These are phyloP conservation scores for Oenanthe melanoleuca DNA, from an alignment of 2,113 vertebrate species.

Conservation along the genomic window DNA sequence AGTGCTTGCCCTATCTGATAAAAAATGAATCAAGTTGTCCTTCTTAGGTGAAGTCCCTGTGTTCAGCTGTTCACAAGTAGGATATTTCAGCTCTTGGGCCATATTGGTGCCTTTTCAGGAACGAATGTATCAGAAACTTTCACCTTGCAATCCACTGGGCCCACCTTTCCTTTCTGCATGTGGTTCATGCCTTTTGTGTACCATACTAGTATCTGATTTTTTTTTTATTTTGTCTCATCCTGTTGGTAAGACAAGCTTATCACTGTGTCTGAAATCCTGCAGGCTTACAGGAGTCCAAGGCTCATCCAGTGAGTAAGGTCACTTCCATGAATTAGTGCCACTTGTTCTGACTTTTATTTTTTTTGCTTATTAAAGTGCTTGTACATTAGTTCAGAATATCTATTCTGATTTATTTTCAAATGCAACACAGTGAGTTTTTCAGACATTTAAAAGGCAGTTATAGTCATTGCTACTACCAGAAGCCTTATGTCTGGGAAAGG, in stretches of 20 bases:
- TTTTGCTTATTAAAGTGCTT: neutral
- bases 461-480: neutral
- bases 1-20: neutral
- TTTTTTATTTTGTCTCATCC: neutral
- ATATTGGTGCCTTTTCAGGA: neutral
- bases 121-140: neutral
- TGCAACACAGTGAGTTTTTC: neutral
- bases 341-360: neutral
- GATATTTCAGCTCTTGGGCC: neutral
- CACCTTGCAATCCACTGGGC: neutral
- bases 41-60: neutral
- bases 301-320: neutral
- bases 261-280: neutral
- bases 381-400: neutral
- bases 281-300: neutral
- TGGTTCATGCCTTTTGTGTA: neutral
- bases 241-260: neutral
- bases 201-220: accelerated
- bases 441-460: neutral
- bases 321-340: neutral
- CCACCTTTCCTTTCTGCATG: neutral
- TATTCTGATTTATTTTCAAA: neutral
- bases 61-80: neutral
- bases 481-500: neutral
- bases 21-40: neutral